phyloP scores from a whole-genome alignment of 2,888 invertebrate species.

The Artemia sinica region DNA sequence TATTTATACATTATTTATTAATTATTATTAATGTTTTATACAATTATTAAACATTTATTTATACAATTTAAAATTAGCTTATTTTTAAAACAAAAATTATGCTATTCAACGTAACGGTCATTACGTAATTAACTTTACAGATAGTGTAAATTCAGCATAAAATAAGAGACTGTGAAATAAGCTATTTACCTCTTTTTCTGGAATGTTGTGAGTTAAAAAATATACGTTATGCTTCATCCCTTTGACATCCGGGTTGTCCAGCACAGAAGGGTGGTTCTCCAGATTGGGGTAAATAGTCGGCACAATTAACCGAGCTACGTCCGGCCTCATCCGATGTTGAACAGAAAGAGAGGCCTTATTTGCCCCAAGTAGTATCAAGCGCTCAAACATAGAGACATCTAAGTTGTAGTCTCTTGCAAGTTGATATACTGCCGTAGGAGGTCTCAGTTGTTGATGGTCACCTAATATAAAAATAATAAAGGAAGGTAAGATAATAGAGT shows the following conservation, averaged over 20 bases:
- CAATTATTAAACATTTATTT: no score
- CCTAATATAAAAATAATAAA: slow-evolving; percentile 31
- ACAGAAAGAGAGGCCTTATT: slow-evolving; percentile 41
- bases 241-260: slow-evolving; percentile 38
- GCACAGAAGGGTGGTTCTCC: slow-evolving; percentile 42
- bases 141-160: no score
- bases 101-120: no score
- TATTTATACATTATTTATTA: no score
- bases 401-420: slow-evolving; percentile 47
- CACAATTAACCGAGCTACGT: slow-evolving; percentile 40
- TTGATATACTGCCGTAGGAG: slow-evolving; percentile 48
- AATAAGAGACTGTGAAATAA: no score
- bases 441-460: slow-evolving; percentile 64
- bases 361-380: slow-evolving; percentile 50
- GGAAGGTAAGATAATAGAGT: no score
- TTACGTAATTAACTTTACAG: no score
- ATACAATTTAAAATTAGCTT: no score
- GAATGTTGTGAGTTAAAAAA: slow-evolving; percentile 45
- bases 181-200: slow-evolving; percentile 39
- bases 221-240: slow-evolving; percentile 47
- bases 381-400: slow-evolving; percentile 63
- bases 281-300: slow-evolving; percentile 49
- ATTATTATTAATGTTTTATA: no score
- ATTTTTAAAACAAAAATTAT: no score
- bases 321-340: slow-evolving; percentile 60